phyloP scores from a whole-genome alignment of 2,797 vertebrate genomes.

The Agapornis canus region DNA sequence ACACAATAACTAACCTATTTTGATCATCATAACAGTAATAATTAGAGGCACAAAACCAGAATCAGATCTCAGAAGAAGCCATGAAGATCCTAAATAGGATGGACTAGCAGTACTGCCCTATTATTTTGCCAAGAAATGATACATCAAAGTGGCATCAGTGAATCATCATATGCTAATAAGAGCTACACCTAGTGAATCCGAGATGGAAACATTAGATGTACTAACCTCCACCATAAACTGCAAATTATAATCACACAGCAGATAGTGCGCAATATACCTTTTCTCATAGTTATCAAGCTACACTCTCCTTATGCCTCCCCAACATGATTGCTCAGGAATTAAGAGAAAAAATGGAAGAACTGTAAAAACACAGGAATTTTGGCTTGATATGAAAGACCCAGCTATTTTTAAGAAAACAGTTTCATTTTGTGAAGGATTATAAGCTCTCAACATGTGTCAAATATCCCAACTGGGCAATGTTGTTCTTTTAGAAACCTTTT shows the following conservation, averaged over 20 bases:
- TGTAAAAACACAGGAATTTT: background rate
- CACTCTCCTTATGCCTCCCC: background rate
- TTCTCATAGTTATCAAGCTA: background rate
- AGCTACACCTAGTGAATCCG: slow-evolving; percentile 33
- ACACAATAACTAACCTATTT: slow-evolving; percentile 57
- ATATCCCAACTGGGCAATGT: background rate
- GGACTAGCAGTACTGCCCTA: slow-evolving; percentile 5
- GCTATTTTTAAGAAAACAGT: background rate
- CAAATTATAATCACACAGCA: background rate
- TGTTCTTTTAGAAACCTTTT: background rate
- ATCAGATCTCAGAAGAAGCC: slow-evolving; percentile 37
- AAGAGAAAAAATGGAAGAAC: background rate
- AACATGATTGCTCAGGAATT: background rate
- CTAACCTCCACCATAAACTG: background rate
- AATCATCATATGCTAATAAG: slow-evolving; percentile 24
- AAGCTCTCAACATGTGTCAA: background rate
- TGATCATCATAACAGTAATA: slow-evolving; percentile 48
- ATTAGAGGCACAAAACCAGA: slow-evolving; percentile 45
- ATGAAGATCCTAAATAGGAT: slow-evolving; percentile 26
- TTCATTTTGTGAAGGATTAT: background rate
- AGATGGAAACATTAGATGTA: slow-evolving; percentile 12
- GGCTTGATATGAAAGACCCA: background rate
- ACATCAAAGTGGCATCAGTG: slow-evolving; percentile 42
- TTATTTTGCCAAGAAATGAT: slow-evolving; percentile 55
- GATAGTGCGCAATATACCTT: background rate